phyloP scores from a whole-genome alignment of 2,888 invertebrate species.

The Metallyticus violacea region DNA sequence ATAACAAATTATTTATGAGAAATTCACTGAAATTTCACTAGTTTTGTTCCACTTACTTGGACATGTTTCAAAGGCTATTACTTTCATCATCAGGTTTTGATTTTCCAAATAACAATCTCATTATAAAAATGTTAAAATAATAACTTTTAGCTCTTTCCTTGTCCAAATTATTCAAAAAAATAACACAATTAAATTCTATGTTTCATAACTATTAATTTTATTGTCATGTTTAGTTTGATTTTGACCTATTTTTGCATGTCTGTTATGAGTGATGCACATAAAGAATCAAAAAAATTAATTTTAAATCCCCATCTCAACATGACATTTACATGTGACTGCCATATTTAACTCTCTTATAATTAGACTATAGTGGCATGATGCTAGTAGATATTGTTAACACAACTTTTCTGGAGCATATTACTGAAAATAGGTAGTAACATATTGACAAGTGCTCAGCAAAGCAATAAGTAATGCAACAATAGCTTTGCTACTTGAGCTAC shows the following conservation, averaged over 20 bases:
- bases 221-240: neutral
- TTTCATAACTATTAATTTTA: neutral
- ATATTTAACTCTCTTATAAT: neutral
- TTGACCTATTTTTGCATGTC: neutral
- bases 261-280: neutral
- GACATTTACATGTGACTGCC: neutral
- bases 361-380: neutral
- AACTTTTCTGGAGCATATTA: neutral
- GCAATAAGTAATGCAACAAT: neutral
- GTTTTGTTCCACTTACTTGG: too few species aligned
- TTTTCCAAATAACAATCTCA: too few species aligned
- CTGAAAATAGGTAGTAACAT: neutral
- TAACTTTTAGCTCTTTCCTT: neutral
- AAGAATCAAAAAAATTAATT: neutral
- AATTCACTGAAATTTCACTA: too few species aligned
- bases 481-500: neutral
- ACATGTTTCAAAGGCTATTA: too few species aligned
- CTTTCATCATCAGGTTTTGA: too few species aligned
- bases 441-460: neutral
- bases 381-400: neutral
- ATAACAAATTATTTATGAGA: too few species aligned
- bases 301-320: neutral
- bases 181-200: slow-evolving; percentile 3
- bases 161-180: neutral
- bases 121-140: too few species aligned